These are phyloP conservation scores for Epizoanthus scotinus DNA, from an alignment of 92 coral and sea anemone genomes.

Conservation along the genomic window DNA sequence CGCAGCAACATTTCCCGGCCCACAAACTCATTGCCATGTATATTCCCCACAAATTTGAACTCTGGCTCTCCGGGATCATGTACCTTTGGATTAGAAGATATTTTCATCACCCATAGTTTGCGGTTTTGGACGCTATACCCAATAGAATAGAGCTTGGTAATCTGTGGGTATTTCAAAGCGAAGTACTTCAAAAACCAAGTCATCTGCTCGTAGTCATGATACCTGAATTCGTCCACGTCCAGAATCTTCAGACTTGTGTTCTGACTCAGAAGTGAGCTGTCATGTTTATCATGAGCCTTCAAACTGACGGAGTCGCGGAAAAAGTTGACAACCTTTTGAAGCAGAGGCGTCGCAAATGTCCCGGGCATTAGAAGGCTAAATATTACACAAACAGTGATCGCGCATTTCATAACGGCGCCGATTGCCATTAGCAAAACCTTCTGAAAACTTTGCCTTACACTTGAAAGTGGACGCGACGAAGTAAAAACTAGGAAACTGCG, in stretches of 20 bases:
- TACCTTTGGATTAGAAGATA: conserved; percentile 78
- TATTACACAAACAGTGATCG: neutral
- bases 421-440: neutral
- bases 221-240: conserved; percentile 71
- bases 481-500: neutral
- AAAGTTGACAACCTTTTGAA: conserved; percentile 24
- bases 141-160: conserved; percentile 84
- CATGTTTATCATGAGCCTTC: neutral
- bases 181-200: conserved; percentile 94
- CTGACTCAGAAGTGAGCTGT: neutral
- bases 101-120: conserved; percentile 94
- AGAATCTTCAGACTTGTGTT: conserved; percentile 53
- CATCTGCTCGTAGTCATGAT: conserved; percentile 91
- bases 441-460: neutral
- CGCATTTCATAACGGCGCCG: neutral
- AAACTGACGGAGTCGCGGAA: conserved; percentile 3
- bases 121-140: conserved; percentile 98
- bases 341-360: conserved; percentile 4
- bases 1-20: conserved; percentile 86
- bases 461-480: conserved; percentile 13
- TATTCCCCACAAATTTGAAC: conserved; percentile 79
- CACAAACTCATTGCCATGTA: conserved; percentile 92
- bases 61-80: conserved; percentile 98
- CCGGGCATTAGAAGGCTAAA: conserved; percentile 1
- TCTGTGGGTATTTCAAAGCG: conserved; percentile 76